Conservation (phyloP, 2,113 vertebrate species). For the Eudyptes chrysolophus region DNA sequence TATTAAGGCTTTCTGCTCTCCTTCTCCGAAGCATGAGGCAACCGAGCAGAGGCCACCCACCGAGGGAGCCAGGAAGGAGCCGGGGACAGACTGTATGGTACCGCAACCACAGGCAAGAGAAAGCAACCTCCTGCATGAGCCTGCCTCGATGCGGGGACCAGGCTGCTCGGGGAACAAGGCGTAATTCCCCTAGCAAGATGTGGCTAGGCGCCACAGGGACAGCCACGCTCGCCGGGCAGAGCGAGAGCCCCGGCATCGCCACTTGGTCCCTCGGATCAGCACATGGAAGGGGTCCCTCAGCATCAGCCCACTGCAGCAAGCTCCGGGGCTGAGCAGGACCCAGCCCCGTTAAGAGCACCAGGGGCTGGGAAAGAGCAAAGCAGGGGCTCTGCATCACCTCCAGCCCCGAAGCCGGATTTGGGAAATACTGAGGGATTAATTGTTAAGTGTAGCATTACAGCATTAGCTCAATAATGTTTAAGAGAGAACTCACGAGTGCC, state of each 20-base stretch:
- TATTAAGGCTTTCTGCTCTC: background rate
- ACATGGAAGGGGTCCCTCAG: background rate
- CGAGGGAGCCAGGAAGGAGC: fast-evolving
- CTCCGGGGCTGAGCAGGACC: background rate
- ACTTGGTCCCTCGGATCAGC: background rate
- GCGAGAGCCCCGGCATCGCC: fast-evolving
- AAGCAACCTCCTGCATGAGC: fast-evolving
- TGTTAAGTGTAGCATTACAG: background rate
- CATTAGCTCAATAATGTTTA: fast-evolving
- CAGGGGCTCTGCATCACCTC: background rate
- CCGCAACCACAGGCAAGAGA: too few relatives aligned
- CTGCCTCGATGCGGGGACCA: background rate
- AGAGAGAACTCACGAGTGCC: background rate
- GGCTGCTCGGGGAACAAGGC: too few relatives aligned
- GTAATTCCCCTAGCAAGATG: too few relatives aligned
- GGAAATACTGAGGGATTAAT: background rate
- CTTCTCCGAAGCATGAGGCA: background rate
- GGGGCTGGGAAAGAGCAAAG: background rate
- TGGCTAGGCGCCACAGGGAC: fast-evolving
- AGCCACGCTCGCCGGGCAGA: background rate
- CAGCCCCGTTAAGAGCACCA: background rate
- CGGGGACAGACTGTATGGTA: fast-evolving
- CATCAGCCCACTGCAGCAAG: background rate
- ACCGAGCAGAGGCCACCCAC: fast-evolving
- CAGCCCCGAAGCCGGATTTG: background rate